Evolutionary conservation across 2,888 invertebrate genomes (phyloP), one percentile per base, ranked within the genome.

Genomic region (Caenorhabditis japonica): DNA sequence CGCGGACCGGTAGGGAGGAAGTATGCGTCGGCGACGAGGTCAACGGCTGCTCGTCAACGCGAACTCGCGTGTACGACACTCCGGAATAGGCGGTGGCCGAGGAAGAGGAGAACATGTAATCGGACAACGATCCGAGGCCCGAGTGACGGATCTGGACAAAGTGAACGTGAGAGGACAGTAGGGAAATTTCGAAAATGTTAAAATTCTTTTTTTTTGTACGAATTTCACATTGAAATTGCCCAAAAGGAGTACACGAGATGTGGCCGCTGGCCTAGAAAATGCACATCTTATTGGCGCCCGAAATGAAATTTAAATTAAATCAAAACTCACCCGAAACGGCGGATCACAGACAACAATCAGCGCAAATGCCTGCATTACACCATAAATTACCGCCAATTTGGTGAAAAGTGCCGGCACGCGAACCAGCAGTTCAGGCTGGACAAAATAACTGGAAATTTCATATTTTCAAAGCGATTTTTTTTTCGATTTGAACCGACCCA

Each of bases 281-380:
- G n/a, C n/a, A n/a, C n/a, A n/a, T n/a, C n/a, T n/a, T n/a, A n/a
- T n/a, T n/a, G n/a, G n/a, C n/a, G n/a, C n/a, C n/a, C n/a, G n/a
- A n/a, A n/a, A n/a, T n/a, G n/a, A n/a, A n/a, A n/a, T n/a, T n/a
- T n/a, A n/a, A n/a, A n/a, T n/a, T n/a, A n/a, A n/a, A n/a, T n/a
- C n/a, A n/a, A n/a, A 27, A 70, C 78, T 61, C 36, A 86, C 86
- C 71, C 77, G 64, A 19, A 76, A 77, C 7, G 84, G 84, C 7
- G 86, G 86, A 74, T 86, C 86, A 61, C 86, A 86, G 15, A 86
- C 82, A 62, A 86, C 83, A 7, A 86, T 49, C n/a, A 86, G 68
- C 2, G 83, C 86, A 27, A 86, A 68, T 12, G 51, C 59, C 51
- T 86, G 86, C 85, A 86, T 85, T 7, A 81, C 19, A 38, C 79